A percentile compares a stretch with the other conserved stretches of the same genome.
These are phyloP conservation scores for Melieria picta DNA, from an alignment of 2,888 invertebrate genomes.

Conservation along the genomic window DNA sequence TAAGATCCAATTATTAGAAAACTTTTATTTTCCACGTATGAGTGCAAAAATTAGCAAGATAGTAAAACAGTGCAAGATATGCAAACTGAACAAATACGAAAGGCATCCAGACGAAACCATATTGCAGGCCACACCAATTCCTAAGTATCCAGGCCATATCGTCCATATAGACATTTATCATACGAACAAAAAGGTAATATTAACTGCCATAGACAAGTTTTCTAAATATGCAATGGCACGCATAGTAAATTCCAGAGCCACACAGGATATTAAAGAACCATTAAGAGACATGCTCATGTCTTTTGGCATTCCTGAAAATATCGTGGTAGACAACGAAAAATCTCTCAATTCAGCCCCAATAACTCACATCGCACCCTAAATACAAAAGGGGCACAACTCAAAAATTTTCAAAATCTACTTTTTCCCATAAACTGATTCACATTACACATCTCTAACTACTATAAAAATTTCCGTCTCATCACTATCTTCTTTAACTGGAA, in stretches of 20 bases:
- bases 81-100: conserved; percentile 32
- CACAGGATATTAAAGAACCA: not conserved
- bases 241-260: conserved; percentile 19
- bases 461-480: conserved; percentile 19
- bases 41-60: conserved; percentile 17
- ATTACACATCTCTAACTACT: conserved; percentile 21
- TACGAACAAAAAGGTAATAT: conserved; percentile 24
- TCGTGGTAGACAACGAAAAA: no score
- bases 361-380: conserved; percentile 17
- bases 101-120: conserved; percentile 13
- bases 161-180: conserved; percentile 9
- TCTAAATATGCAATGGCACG: conserved; percentile 20
- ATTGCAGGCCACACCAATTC: conserved; percentile 24
- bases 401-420: not conserved
- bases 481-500: conserved; percentile 14
- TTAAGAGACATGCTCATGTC: no score
- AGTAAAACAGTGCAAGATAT: conserved; percentile 23
- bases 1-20: conserved; percentile 18
- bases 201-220: conserved; percentile 32
- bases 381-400: conserved; percentile 8
- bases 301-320: no score
- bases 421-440: conserved; percentile 7
- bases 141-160: conserved; percentile 16
- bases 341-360: no score
- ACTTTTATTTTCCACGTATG: conserved; percentile 30